Base-by-base conservation (phyloP, 2,797 vertebrate species). In the Notolepis coatsorum region DNA sequence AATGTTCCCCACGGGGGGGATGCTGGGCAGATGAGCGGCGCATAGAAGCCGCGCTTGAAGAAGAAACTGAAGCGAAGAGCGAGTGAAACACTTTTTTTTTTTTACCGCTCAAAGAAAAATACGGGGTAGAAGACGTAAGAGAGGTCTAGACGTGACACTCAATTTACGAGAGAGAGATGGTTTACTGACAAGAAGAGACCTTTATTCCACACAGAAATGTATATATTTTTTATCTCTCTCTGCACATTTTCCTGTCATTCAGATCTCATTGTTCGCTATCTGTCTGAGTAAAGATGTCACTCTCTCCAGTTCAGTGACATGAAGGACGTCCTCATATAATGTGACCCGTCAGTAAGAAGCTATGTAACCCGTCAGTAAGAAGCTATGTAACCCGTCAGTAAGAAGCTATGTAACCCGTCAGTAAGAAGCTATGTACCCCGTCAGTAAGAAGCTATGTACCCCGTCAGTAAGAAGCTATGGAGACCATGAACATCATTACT, bases 71-170 rank as follows among this genome's bases (percentile, higher is more conserved):
- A 47, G 20, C 4, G 1, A 38, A 49, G 4, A 23, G n/a, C n/a
- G n/a, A n/a, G n/a, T n/a, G n/a, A n/a, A n/a, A n/a, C n/a, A n/a
- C n/a, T n/a, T n/a, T n/a, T n/a, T n/a, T n/a, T n/a, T n/a, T n/a
- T n/a, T n/a, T n/a, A 1, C 31, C 46, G 15, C 49, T 10, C 23
- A 30, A 43, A 51, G 28, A 35, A 21, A 4, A 17, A 57, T n/a
- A n/a, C n/a, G 6, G 17, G 39, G 43, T 35, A 49, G 7, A 52
- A 77, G 45, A 46, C 23, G 39, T 50, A n/a, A 51, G 38, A 73
- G 13, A 23, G 7, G 62, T 23, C 23, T 3, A 42, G 50, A 64
- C 23, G 41, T 21, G 53, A 27, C 33, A 25, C 31, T 47, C 15
- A 10, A 15, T 54, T 42, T 63, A 21, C 38, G 30, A 42, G 27